Evolutionary conservation across 23 tunicate genomes (phyloP), one percentile per base, ranked within the genome.

Genomic region (Ascidia mentula): DNA sequence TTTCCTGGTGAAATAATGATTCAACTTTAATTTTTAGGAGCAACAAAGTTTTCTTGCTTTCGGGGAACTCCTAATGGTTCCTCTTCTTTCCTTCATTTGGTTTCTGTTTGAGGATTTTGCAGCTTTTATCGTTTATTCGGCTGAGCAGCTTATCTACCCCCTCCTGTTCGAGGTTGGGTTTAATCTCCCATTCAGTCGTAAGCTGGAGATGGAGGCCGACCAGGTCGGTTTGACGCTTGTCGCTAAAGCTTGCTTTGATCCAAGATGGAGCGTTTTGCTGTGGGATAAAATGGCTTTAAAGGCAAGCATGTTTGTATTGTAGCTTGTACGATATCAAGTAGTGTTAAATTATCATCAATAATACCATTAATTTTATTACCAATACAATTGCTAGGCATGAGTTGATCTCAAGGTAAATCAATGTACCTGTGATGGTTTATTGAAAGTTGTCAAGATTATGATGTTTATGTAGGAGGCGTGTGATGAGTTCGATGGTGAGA

Each of bases 201-300:
- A 76, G 40, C 84, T 88, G 38, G 98, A 93, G 75, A 40, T n/a
- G 31, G 98, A 93, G 59, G 98, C 98, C 33, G 98, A 93, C 81
- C 69, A 71, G n/a, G 89, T 93, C 40, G 98, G 98, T 12, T 53
- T 84, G 59, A 80, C 17, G 46, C 39, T 93, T 34, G 86, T 85
- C 24, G 32, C 93, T 12, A 93, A 93, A 77, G 89, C 93, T 37
- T 93, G 98, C 53, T 84, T 79, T 59, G 98, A 93, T 80, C 98
- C 98, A 40, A 84, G 98, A 74, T 81, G 93, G 87, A 79, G 89
- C 77, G 98, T 93, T 38, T 40, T 84, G 38, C 80, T 93, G 0
- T 93, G 93, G 92, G 93, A 93, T 34, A 93, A 93, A 78, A 76
- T 93, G 92, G 89, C 89, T 1, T 38, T 88, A 17, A 84, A 76